phyloP scores from a whole-genome alignment of 1,140 invertebrate genomes.

The Amyelois transitella region DNA sequence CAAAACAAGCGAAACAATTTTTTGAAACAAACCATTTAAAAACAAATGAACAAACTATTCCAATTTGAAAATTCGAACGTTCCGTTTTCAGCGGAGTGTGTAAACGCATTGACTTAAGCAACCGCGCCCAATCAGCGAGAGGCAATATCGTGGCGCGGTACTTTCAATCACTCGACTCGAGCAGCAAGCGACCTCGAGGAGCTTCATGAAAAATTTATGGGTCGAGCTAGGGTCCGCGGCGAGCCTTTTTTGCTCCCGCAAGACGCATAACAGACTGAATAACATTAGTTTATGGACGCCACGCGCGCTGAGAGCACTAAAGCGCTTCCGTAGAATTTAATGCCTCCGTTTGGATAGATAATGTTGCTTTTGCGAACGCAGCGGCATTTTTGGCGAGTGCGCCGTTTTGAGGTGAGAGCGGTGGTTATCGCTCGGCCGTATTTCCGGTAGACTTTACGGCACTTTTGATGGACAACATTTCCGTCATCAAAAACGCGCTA shows the following conservation, averaged over 20 bases:
- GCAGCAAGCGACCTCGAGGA: constrained; percentile 22
- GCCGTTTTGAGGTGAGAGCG: not conserved
- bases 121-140: constrained; percentile 26
- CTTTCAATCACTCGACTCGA: constrained; percentile 51
- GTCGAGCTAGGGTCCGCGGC: constrained; percentile 13
- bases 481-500: not conserved
- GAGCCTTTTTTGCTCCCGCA: constrained; percentile 33
- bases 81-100: not conserved
- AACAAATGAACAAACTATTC: not conserved
- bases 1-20: not conserved
- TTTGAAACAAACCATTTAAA: not conserved
- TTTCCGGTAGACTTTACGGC: not conserved
- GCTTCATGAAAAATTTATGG: constrained; percentile 70
- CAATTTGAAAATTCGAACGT: not conserved
- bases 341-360: constrained; percentile 9
- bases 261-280: constrained; percentile 54
- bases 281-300: constrained; percentile 60
- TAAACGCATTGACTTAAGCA: constrained; percentile 7
- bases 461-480: not conserved
- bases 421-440: not conserved
- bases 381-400: not conserved
- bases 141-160: constrained; percentile 48
- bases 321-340: constrained; percentile 35
- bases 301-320: constrained; percentile 35
- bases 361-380: constrained; percentile 4